These are phyloP conservation scores for Acronicta aceris DNA, from an alignment of 2,888 invertebrate genomes.

Conservation along the genomic window DNA sequence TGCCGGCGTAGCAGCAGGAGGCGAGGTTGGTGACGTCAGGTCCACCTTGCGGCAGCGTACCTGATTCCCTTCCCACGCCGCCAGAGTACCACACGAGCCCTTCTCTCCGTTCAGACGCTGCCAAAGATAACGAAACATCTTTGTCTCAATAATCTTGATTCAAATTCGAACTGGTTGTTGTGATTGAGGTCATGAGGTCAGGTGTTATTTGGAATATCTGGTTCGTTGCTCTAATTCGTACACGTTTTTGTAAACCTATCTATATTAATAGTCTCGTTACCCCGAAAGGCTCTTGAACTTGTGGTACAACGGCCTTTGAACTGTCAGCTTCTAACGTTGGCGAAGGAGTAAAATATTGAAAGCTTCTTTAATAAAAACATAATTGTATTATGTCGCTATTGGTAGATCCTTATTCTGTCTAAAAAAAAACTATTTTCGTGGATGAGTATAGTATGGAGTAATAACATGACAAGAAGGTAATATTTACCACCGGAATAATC, in stretches of 20 bases:
- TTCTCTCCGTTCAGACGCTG: slow-evolving; percentile 92
- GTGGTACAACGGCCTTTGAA: no score
- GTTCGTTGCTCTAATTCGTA: background rate
- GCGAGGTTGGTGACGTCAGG: slow-evolving; percentile 83
- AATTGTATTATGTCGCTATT: no score
- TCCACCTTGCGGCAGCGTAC: slow-evolving; percentile 90
- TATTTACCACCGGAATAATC: slow-evolving; percentile 86
- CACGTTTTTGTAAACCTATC: no score
- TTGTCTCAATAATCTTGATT: slow-evolving; percentile 62
- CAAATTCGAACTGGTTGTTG: slow-evolving; percentile 46
- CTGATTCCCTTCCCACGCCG: slow-evolving; percentile 91
- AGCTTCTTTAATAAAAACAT: no score
- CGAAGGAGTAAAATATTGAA: no score
- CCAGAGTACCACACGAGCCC: slow-evolving; percentile 91
- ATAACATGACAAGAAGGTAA: slow-evolving; percentile 37
- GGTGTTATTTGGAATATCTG: background rate
- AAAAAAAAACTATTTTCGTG: no score
- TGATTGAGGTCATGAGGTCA: slow-evolving; percentile 41
- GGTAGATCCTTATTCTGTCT: no score
- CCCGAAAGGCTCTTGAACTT: no score
- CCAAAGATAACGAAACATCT: slow-evolving; percentile 63
- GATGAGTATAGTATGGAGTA: background rate
- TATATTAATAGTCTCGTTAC: no score
- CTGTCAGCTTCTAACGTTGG: no score
- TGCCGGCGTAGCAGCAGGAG: slow-evolving; percentile 76